Conservation (phyloP, 2,888 invertebrate species). For the Smittia aterrima region DNA sequence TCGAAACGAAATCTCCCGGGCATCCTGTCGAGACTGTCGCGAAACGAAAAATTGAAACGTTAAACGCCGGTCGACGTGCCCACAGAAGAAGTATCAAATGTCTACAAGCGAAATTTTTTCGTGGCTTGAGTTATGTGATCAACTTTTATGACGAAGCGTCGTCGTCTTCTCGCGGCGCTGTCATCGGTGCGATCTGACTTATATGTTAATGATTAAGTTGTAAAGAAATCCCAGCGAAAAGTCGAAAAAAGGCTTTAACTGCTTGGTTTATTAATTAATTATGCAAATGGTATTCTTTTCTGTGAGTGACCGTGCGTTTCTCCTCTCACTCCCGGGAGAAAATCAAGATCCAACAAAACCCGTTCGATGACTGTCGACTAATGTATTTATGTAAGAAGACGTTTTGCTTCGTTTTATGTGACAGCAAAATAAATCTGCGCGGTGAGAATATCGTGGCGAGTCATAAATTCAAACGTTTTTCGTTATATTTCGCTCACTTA, state of each 20-base stretch:
- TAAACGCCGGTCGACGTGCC: background rate
- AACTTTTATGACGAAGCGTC: background rate
- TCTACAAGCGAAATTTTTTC: background rate
- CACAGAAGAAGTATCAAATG: background rate
- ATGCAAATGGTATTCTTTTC: slow-evolving; percentile 18
- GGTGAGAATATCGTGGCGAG: background rate
- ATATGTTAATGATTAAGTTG: slow-evolving; percentile 37
- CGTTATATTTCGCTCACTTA: background rate
- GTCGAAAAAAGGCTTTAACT: slow-evolving; percentile 5
- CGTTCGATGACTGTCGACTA: background rate
- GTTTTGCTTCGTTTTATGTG: background rate
- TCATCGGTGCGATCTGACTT: slow-evolving; percentile 16
- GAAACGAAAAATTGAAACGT: background rate
- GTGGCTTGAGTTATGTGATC: background rate
- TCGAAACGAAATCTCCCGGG: background rate
- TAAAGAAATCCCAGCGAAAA: slow-evolving; percentile 23
- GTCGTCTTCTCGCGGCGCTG: background rate
- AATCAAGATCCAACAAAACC: slow-evolving; percentile 12
- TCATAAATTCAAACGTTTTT: background rate
- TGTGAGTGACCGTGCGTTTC: background rate
- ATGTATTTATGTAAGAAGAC: background rate
- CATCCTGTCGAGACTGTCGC: background rate
- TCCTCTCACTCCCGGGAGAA: too few species aligned
- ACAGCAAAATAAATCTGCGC: background rate
- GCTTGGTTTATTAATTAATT: slow-evolving; percentile 32